Percentiles rank a stretch among this genome's conserved stretches.
Conservation (phyloP, 2,113 vertebrate genomes). For the Jaculus jaculus region DNA sequence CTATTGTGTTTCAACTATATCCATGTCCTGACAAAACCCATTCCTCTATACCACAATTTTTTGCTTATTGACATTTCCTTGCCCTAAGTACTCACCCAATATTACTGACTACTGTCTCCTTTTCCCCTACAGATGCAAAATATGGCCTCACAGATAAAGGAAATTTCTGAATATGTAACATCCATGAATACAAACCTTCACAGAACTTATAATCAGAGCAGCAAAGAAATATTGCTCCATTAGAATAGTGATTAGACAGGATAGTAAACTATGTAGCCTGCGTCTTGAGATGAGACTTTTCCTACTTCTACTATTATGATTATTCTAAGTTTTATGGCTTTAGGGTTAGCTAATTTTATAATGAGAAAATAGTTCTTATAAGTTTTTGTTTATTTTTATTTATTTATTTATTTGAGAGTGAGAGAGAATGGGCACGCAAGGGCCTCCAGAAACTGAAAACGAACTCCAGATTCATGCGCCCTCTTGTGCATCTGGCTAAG, state of each 20-base stretch:
- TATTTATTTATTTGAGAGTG: no score
- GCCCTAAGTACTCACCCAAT: background rate
- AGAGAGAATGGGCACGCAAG: no score
- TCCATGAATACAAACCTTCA: background rate
- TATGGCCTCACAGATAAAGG: background rate
- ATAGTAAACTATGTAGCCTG: background rate
- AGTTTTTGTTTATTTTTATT: no score
- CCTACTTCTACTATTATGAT: background rate
- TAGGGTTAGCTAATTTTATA: background rate
- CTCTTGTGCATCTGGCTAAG: no score
- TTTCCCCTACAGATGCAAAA: background rate
- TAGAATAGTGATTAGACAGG: background rate
- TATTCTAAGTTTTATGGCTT: slow-evolving; percentile 4
- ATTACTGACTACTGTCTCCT: background rate
- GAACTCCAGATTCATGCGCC: no score
- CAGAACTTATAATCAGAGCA: background rate
- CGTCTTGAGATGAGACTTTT: background rate
- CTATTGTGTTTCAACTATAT: background rate
- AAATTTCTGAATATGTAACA: slow-evolving; percentile 1
- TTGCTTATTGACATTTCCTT: background rate
- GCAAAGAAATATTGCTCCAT: background rate
- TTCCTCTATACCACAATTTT: background rate
- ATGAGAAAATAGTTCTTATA: background rate
- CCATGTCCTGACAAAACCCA: background rate
- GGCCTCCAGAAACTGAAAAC: no score